Percentiles rank a stretch among this genome's conserved stretches.
Conservation (phyloP, 2,888 invertebrate genomes). For the Smittia aterrima region DNA sequence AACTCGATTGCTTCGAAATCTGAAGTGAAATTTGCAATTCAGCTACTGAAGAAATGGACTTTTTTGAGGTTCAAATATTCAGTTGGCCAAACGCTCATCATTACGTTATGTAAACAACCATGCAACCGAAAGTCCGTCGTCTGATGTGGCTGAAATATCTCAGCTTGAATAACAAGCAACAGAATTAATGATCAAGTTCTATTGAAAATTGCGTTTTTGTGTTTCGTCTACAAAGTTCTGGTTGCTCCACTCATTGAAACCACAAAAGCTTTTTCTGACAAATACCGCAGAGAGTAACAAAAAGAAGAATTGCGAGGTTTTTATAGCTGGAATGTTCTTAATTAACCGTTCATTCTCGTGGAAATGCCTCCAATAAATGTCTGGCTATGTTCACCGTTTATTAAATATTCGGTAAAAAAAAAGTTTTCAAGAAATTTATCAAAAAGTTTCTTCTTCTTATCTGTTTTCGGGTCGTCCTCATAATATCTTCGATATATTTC, state of each 20-base stretch:
- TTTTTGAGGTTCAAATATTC: no score
- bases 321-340: not conserved
- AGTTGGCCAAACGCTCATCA: no score
- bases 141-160: not conserved
- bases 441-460: not conserved
- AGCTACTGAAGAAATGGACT: no score
- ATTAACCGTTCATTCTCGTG: conserved; percentile 16
- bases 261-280: conserved; percentile 1
- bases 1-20: no score
- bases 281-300: not conserved
- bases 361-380: not conserved
- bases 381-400: not conserved
- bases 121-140: not conserved
- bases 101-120: no score
- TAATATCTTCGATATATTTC: conserved; percentile 34
- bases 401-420: not conserved
- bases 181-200: conserved; percentile 13
- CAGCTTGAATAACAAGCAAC: conserved; percentile 7
- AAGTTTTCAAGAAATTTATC: not conserved
- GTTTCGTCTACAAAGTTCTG: not conserved
- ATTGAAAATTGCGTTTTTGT: conserved; percentile 12
- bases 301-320: not conserved
- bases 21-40: no score
- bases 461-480: not conserved
- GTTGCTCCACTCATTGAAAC: not conserved